These are phyloP conservation scores for Actenoides lindsayi DNA, from an alignment of 2,113 vertebrate species.

Conservation along the genomic window DNA sequence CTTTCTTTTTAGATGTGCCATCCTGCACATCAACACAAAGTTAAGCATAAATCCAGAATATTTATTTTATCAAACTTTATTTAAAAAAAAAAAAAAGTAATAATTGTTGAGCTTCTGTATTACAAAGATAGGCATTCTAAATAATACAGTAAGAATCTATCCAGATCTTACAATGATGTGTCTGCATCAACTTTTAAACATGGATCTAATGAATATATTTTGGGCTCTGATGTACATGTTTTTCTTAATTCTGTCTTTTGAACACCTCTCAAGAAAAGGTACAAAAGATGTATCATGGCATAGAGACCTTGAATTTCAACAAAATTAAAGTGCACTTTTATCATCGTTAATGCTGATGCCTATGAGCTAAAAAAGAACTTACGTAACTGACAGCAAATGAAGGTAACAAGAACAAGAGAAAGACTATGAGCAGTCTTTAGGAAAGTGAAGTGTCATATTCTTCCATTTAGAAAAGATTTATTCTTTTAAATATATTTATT, in stretches of 20 bases:
- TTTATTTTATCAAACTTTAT: background rate
- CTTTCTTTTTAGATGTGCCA: background rate
- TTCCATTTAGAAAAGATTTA: slow-evolving; percentile 9
- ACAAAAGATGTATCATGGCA: background rate
- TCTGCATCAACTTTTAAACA: background rate
- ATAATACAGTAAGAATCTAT: background rate
- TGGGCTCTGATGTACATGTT: background rate
- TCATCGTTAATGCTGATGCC: background rate
- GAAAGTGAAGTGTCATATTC: background rate
- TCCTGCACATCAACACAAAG: background rate
- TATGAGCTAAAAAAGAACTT: background rate
- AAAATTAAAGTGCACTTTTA: background rate
- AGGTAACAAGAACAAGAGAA: background rate
- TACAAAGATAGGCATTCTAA: background rate
- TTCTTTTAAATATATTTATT: slow-evolving; percentile 28
- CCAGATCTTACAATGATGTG: background rate
- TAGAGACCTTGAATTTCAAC: background rate
- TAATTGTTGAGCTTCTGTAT: background rate
- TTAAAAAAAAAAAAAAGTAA: background rate
- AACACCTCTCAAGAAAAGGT: background rate
- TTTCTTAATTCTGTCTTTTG: background rate
- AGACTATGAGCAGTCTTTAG: background rate
- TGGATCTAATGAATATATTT: background rate
- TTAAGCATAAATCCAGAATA: background rate
- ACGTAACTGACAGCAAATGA: background rate